Base-by-base conservation (phyloP, 1,140 invertebrate genomes). In the Megalonaias nervosa region DNA sequence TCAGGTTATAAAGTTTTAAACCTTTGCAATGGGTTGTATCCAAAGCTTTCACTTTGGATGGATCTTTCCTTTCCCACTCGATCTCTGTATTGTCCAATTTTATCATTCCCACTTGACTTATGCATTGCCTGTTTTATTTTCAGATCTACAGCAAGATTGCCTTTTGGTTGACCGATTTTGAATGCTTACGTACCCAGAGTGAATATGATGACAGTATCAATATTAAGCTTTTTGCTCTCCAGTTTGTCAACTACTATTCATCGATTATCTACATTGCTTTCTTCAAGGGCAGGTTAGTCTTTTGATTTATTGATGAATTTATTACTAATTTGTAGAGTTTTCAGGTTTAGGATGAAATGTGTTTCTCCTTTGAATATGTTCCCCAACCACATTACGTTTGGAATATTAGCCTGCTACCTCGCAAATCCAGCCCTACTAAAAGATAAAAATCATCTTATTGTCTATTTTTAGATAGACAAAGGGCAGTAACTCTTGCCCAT, bases 191-290 rank as follows among this genome's bases (percentile, higher is more conserved):
- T 26, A 90, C 89, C 26, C 89, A 91, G 81, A 86, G 85, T 48
- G 89, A 90, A 65, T 90, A 90, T 75, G 90, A 91, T 80, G 86
- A 88, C 76, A 89, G 88, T 69, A 85, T 90, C 74, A 90, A 89
- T n/a, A 83, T 91, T 79, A 91, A 91, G 75, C 81, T 91, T 56
- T 91, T 90, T 80, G 74, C 87, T 21, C 84, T 91, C 21, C 89
- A 91, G 82, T 91, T 90, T 83, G 88, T 90, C 84, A 91, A 91
- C 83, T 91, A 90, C 79, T 91, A 90, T 74, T 88, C 89, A 5
- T 89, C 89, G 14, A 89, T 91, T 31, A 72, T 90, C 77, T 91
- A 90, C 83, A 90, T 91, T 56, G 90, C 90, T 14, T 89, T 90
- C 75, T 90, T 90, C 79, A 91, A 90, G 78, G 88, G 88, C 65